Percentiles rank a stretch among this genome's conserved stretches.
phyloP scores from a whole-genome alignment of 35 echinoderm and acorn worm species.

The Ophiothrix spiculata region DNA sequence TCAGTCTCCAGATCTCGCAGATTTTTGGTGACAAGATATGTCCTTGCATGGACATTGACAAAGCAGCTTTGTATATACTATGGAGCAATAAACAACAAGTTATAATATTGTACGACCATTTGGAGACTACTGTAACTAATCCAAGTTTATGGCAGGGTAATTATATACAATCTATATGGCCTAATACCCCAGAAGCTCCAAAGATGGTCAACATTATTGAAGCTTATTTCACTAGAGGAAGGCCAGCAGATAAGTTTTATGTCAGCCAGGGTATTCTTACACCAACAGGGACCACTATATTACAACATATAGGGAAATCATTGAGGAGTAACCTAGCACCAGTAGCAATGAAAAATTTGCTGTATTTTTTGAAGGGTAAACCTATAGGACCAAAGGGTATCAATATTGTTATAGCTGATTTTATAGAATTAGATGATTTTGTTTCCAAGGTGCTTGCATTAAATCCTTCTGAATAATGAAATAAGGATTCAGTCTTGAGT shows the following conservation, averaged over 20 bases:
- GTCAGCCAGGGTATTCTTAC: slow-evolving; percentile 76
- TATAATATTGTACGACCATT: slow-evolving; percentile 56
- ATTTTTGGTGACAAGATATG: slow-evolving; percentile 50
- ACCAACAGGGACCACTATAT: slow-evolving; percentile 69
- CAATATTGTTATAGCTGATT: slow-evolving; percentile 84
- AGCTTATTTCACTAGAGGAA: slow-evolving; percentile 60
- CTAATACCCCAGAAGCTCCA: slow-evolving; percentile 63
- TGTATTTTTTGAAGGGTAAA: slow-evolving; percentile 68
- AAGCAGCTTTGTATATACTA: slow-evolving; percentile 45
- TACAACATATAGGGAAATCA: slow-evolving; percentile 47
- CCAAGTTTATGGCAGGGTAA: slow-evolving; percentile 24
- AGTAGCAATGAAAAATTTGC: slow-evolving; percentile 50
- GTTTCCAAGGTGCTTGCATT: slow-evolving; percentile 42
- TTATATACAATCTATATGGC: slow-evolving; percentile 60
- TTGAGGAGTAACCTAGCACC: slow-evolving; percentile 49
- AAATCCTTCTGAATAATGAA: neutral
- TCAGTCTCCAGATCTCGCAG: slow-evolving; percentile 14
- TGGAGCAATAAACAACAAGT: slow-evolving; percentile 65
- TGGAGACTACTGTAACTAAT: neutral
- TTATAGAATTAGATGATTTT: slow-evolving; percentile 66
- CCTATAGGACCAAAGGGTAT: slow-evolving; percentile 43
- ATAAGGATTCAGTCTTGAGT: too few relatives aligned
- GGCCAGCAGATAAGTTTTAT: slow-evolving; percentile 48
- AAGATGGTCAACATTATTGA: slow-evolving; percentile 75
- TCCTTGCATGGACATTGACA: slow-evolving; percentile 42